A percentile compares a stretch with the other conserved stretches of the same genome.
phyloP scores from a whole-genome alignment of 2,797 vertebrate species.

The Perodicticus potto region DNA sequence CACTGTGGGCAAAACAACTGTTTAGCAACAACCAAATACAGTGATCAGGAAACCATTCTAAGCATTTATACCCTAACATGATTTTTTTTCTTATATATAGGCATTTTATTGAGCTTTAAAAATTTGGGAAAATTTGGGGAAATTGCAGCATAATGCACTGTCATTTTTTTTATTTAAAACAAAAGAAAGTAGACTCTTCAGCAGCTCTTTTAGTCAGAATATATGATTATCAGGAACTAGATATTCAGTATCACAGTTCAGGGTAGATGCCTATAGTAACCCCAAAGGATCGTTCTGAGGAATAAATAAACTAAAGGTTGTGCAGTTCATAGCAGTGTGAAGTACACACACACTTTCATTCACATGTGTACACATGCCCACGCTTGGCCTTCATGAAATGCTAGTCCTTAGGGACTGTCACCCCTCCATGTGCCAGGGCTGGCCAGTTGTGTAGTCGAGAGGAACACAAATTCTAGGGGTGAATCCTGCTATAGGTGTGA shows the following conservation, averaged over 20 bases:
- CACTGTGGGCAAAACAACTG: background rate
- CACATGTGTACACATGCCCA: background rate
- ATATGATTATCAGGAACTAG: background rate
- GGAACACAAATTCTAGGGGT: background rate
- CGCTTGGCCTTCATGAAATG: background rate
- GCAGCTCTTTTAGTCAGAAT: background rate
- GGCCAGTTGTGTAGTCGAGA: background rate
- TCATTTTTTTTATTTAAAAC: conserved; percentile 34
- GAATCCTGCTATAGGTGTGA: background rate
- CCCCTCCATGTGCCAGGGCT: background rate
- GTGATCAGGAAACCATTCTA: background rate
- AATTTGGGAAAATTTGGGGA: background rate
- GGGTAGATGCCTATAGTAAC: background rate
- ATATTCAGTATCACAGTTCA: background rate
- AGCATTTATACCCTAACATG: background rate
- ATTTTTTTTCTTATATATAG: background rate
- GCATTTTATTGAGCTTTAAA: background rate
- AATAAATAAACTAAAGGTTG: background rate
- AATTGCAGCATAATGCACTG: background rate
- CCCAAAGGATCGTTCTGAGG: background rate
- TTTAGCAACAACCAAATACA: background rate
- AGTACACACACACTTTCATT: background rate
- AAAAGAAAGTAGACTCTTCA: conserved; percentile 23
- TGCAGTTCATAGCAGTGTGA: background rate
- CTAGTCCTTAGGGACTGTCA: background rate